Conservation (phyloP, 1,140 invertebrate genomes). For the Euura lappo region DNA sequence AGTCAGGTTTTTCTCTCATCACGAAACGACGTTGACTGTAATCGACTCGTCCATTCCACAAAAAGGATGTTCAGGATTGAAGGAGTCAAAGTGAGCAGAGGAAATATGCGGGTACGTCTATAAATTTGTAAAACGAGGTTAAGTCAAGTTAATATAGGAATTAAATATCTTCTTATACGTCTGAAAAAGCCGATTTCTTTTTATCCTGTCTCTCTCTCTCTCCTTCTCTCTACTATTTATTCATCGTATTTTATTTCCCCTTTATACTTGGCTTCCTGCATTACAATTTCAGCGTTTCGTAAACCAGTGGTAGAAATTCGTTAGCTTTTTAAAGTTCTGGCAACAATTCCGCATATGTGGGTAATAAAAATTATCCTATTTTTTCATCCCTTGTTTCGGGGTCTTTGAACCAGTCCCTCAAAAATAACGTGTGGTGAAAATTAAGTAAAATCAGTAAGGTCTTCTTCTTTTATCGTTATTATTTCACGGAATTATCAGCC, state of each 20-base stretch:
- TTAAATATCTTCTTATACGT: constrained; percentile 1
- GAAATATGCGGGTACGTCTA: background rate
- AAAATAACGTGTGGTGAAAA: no score
- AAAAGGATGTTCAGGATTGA: no score
- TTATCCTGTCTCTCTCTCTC: background rate
- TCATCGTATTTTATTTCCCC: background rate
- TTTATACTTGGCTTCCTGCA: background rate
- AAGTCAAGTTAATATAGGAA: background rate
- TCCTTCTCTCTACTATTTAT: background rate
- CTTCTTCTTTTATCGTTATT: no score
- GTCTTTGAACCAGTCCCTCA: no score
- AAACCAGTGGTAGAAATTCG: background rate
- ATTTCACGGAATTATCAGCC: no score
- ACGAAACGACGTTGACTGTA: no score
- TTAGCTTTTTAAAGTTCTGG: background rate
- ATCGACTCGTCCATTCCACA: no score
- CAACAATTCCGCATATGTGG: background rate
- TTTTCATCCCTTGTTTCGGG: no score
- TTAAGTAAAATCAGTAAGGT: no score
- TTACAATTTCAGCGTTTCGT: no score
- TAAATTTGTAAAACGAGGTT: constrained; percentile 4
- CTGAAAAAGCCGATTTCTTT: background rate
- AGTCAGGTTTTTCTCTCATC: no score
- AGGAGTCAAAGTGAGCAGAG: background rate
- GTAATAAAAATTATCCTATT: no score